Evolutionary conservation across 92 coral and sea anemone genomes (phyloP).

Genomic region (Epizoanthus illoricatus): DNA sequence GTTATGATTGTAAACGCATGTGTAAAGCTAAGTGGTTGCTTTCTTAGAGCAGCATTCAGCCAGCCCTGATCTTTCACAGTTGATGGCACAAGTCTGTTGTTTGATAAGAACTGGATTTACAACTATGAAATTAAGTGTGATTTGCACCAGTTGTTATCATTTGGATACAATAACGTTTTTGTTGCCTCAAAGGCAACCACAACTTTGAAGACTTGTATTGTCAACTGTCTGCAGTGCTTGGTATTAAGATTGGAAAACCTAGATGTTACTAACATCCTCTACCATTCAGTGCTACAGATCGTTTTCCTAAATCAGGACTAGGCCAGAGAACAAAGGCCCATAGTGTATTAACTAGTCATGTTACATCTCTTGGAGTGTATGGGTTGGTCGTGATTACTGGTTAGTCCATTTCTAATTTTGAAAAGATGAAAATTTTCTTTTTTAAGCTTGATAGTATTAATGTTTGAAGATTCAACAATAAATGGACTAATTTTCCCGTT

Average conservation of each 20-base stretch:
- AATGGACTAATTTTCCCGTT: no score
- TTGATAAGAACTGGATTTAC: neutral
- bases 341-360: neutral
- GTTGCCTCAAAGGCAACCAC: neutral
- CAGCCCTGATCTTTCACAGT: neutral
- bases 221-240: neutral
- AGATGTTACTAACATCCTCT: neutral
- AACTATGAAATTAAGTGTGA: neutral
- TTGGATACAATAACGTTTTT: constrained; percentile 1
- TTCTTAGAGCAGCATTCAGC: neutral
- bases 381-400: no score
- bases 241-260: neutral
- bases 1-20: constrained; percentile 4
- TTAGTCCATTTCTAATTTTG: no score
- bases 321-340: neutral
- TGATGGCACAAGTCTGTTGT: constrained; percentile 28
- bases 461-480: no score
- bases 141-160: neutral
- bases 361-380: no score
- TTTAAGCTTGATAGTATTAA: no score
- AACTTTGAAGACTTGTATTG: constrained; percentile 4
- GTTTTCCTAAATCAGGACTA: neutral
- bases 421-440: no score
- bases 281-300: constrained; percentile 3
- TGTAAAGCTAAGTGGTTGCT: neutral